These are phyloP conservation scores for Datnioides undecimradiatus DNA, from an alignment of 2,113 vertebrate genomes.

Conservation along the genomic window DNA sequence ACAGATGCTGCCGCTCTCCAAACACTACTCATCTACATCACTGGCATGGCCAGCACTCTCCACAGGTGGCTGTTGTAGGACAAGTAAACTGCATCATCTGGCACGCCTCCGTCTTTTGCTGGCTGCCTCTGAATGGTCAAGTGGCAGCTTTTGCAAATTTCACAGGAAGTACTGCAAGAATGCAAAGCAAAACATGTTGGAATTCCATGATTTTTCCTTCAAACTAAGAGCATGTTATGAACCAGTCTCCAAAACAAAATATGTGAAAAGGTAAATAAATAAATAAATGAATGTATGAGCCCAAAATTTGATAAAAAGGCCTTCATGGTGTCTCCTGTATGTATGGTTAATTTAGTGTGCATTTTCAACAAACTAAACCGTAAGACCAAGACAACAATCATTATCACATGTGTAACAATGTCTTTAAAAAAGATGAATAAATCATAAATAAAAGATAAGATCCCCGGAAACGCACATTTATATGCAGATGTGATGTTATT, in stretches of 20 bases:
- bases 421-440: too few species aligned
- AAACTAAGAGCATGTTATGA: constrained; percentile 31
- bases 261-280: neutral
- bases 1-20: neutral
- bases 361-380: neutral
- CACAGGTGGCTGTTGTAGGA: neutral
- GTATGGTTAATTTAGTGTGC: neutral
- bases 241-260: neutral
- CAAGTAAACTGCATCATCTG: too few species aligned
- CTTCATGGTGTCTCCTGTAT: neutral
- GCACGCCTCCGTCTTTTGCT: constrained; percentile 27
- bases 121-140: constrained; percentile 42
- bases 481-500: neutral
- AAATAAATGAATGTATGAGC: neutral
- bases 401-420: neutral
- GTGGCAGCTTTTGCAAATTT: constrained; percentile 27
- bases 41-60: neutral
- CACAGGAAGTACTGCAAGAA: constrained; percentile 49
- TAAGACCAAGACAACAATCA: neutral
- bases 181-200: neutral
- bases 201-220: neutral
- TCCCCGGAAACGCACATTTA: too few species aligned
- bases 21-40: neutral
- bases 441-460: too few species aligned
- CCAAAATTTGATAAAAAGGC: neutral